These are phyloP conservation scores for Polyploca ridens DNA, from an alignment of 2,888 invertebrate species.

Conservation along the genomic window DNA sequence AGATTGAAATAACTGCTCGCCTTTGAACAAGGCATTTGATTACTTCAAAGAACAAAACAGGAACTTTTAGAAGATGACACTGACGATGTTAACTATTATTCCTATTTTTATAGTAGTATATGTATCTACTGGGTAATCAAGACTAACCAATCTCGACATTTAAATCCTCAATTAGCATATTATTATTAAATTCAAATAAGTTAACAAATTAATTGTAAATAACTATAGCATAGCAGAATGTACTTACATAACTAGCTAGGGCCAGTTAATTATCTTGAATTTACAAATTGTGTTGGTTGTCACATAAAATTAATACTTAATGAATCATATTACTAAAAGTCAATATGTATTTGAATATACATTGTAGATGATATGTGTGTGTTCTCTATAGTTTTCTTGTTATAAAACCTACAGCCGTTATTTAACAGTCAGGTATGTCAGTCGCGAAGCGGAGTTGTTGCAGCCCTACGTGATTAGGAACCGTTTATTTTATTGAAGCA, in stretches of 20 bases:
- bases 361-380: neutral
- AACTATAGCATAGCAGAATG: no score
- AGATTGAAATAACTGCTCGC: conserved; percentile 73
- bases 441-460: conserved; percentile 39
- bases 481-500: conserved; percentile 73
- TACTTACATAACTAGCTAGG: neutral
- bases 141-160: no score
- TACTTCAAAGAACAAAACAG: conserved; percentile 58
- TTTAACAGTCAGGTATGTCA: conserved; percentile 31
- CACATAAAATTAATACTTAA: no score
- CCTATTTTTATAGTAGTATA: neutral
- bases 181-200: no score
- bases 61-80: conserved; percentile 20
- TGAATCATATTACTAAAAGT: no score
- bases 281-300: no score
- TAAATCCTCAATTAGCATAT: no score
- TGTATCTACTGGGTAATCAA: no score
- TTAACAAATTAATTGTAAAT: no score
- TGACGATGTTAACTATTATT: neutral
- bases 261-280: neutral
- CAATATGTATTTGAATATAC: neutral
- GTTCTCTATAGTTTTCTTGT: conserved; percentile 24
- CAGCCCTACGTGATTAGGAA: conserved; percentile 57
- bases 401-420: conserved; percentile 29
- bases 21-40: conserved; percentile 64